Base-by-base conservation (phyloP, 2,797 vertebrate species). In the Phataginus tetradactyla region DNA sequence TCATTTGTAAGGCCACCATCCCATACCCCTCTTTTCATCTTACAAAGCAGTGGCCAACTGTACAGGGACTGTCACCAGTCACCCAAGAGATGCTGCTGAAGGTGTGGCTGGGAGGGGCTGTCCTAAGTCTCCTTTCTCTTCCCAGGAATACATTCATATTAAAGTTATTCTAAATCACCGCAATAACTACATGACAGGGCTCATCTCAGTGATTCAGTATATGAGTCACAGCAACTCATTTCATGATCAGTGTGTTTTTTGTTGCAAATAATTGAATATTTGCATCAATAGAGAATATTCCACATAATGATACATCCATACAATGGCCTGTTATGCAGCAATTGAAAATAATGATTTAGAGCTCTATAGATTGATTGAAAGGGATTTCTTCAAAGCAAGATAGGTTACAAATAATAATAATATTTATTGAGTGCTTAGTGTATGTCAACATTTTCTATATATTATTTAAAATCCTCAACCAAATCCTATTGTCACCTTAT, bases 91-190 rank as follows among this genome's bases (percentile, higher is more conserved):
- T 90, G 90, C 78, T 69, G 13, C 71, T 64, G 37, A 95, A 95
- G 96, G 96, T 94, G 95, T 92, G 96, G 90, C 55, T 91, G 92
- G 95, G 95, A 97, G 93, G 61, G 90, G 55, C 51, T 94, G 79
- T 80, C 34, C 29, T 13, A 86, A 94, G 68, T 59, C 77, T 86
- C 53, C 53, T 64, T 75, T 74, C 68, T 90, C 32, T 92, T 92
- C 72, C 72, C 92, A 66, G 45, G 25, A 39, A 94, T 63, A 92
- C 92, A 97, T 96, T 97, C 96, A 96, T 69, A 45, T 77, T 79
- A 32, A 90, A 97, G 95, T 94, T 90, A 94, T 92, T 92, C 72
- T 66, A 97, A 91, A 92, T 80, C 90, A 78, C n/a, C 45, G 39
- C 66, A 83, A 17, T 17, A 77, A 20, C 14, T 88, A 78, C 94